phyloP scores from a whole-genome alignment of 2,888 invertebrate species.

The Notocelia uddmanniana region DNA sequence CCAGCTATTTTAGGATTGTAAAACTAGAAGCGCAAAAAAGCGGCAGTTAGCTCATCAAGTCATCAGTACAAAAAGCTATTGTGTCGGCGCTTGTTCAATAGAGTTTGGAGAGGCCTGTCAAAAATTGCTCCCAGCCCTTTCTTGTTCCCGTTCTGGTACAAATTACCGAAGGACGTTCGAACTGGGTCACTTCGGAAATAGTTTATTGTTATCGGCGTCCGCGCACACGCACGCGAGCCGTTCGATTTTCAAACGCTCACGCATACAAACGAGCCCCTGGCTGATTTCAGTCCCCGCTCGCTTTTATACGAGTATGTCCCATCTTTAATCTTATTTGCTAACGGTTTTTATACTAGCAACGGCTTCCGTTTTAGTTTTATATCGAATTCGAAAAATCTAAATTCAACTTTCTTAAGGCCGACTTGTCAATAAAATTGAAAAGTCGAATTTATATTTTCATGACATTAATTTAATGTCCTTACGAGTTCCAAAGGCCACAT shows the following conservation, averaged over 20 bases:
- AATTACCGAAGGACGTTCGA: slow-evolving; percentile 84
- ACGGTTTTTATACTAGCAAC: slow-evolving; percentile 50
- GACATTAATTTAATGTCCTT: slow-evolving; percentile 70
- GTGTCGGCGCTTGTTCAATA: slow-evolving; percentile 65
- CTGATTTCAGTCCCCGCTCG: slow-evolving; percentile 69
- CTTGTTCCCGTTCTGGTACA: slow-evolving; percentile 84
- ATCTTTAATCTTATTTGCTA: slow-evolving; percentile 61
- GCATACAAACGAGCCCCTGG: slow-evolving; percentile 66
- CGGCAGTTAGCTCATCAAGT: slow-evolving; percentile 59
- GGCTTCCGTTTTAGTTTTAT: slow-evolving; percentile 75
- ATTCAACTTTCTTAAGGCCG: slow-evolving; percentile 77
- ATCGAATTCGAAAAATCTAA: slow-evolving; percentile 57
- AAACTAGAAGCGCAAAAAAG: slow-evolving; percentile 56
- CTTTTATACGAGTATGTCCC: slow-evolving; percentile 72
- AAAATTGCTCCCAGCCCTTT: slow-evolving; percentile 80
- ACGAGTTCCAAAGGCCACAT: slow-evolving; percentile 72
- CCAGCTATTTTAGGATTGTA: slow-evolving; percentile 57
- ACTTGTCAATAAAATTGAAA: slow-evolving; percentile 79
- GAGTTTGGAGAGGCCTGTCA: slow-evolving; percentile 70
- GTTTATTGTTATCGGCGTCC: slow-evolving; percentile 85
- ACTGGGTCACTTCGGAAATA: slow-evolving; percentile 86
- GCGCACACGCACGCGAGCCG: slow-evolving; percentile 78
- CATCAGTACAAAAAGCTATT: slow-evolving; percentile 60
- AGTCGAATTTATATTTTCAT: slow-evolving; percentile 73
- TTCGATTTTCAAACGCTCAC: slow-evolving; percentile 77